Percentiles rank a stretch among this genome's conserved stretches.
Evolutionary conservation across 2,113 vertebrate species (phyloP).

Genomic region (Protomyctophum bolini): DNA sequence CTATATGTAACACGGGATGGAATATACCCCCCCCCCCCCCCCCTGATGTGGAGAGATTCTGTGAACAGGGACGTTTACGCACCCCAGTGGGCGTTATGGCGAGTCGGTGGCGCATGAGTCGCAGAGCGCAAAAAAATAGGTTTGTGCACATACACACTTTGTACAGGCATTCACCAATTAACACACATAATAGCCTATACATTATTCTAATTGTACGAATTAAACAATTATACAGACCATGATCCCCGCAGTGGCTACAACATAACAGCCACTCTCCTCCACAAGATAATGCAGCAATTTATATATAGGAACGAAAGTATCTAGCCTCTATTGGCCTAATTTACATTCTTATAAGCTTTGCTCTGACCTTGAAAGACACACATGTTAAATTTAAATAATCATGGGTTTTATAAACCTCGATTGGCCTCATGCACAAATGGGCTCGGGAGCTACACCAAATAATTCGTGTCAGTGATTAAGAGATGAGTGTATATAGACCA

Average conservation of each 20-base stretch:
- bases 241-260: too few species aligned
- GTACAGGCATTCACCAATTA: neutral
- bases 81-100: conserved; percentile 70
- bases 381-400: neutral
- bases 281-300: conserved; percentile 23
- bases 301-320: conserved; percentile 30
- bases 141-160: conserved; percentile 2
- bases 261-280: neutral
- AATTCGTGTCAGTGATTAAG: conserved; percentile 10
- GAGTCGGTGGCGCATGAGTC: conserved; percentile 62
- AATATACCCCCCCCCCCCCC: neutral
- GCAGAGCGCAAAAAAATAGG: conserved; percentile 13
- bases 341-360: neutral
- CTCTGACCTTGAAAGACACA: neutral
- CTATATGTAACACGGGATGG: too few species aligned
- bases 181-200: neutral
- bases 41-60: conserved; percentile 3
- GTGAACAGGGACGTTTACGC: conserved; percentile 60
- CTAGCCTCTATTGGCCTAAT: conserved; percentile 26
- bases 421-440: neutral
- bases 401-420: neutral
- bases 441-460: neutral
- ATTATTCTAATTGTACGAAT: neutral
- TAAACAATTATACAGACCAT: neutral
- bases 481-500: conserved; percentile 4